Percentiles rank a stretch among this genome's conserved stretches.
Evolutionary conservation across 1,140 invertebrate species (phyloP).

Genomic region (Maniola jurtina): DNA sequence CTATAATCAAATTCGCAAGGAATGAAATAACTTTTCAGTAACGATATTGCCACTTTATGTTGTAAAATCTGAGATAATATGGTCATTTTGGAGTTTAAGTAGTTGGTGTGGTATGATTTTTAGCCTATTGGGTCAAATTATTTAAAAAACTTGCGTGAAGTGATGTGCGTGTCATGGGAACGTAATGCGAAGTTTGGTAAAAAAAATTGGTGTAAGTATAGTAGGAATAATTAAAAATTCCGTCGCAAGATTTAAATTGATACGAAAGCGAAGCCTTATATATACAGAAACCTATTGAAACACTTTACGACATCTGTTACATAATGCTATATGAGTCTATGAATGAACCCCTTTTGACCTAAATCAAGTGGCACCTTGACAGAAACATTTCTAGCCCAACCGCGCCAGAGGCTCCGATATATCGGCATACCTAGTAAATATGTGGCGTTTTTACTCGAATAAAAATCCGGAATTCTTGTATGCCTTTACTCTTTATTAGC

Average conservation of each 20-base stretch:
- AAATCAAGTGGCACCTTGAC: slow-evolving; percentile 3
- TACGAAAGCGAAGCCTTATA: too few species aligned
- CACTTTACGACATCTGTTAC: neutral
- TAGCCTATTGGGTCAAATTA: too few species aligned
- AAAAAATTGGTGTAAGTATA: too few species aligned
- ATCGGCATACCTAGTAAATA: neutral
- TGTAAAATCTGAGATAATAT: neutral
- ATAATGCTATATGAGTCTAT: neutral
- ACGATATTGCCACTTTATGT: slow-evolving; percentile 1
- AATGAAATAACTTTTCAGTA: slow-evolving; percentile 1
- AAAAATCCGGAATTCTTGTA: neutral
- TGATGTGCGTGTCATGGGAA: too few species aligned
- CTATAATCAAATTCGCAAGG: neutral
- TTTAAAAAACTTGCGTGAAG: too few species aligned
- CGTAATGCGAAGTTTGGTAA: too few species aligned
- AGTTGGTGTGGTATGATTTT: too few species aligned
- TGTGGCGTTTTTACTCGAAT: neutral
- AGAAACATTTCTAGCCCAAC: neutral
- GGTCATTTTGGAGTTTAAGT: neutral
- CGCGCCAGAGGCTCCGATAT: neutral
- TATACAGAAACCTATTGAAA: neutral
- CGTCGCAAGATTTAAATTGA: too few species aligned
- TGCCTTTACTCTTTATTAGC: neutral
- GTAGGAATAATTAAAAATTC: too few species aligned
- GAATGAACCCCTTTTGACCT: neutral